Percentiles rank a stretch among this genome's conserved stretches.
Evolutionary conservation across 2,888 invertebrate species (phyloP).

Genomic region (Tethea ocularis): DNA sequence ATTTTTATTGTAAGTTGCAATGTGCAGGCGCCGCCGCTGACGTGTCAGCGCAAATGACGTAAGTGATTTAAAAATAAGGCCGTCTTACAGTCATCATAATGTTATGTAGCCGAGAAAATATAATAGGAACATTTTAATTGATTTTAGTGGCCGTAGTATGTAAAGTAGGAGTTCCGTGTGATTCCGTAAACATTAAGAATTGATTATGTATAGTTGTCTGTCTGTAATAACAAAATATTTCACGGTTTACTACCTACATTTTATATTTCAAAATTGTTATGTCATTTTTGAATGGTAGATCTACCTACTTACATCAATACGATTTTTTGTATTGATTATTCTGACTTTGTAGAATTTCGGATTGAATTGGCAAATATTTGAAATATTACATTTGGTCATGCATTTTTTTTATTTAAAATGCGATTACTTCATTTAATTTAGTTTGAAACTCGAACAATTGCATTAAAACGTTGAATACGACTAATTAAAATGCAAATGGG

Average conservation of each 20-base stretch:
- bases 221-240: no score
- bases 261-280: no score
- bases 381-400: no score
- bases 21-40: neutral
- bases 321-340: no score
- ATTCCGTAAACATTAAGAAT: neutral
- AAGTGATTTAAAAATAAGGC: neutral
- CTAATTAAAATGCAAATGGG: neutral
- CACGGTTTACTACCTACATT: no score
- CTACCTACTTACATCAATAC: no score
- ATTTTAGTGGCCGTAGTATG: no score
- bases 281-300: no score
- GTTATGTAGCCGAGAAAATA: no score
- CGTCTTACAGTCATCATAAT: neutral
- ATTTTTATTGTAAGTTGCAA: neutral
- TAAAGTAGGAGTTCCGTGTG: neutral
- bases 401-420: neutral
- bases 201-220: no score
- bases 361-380: no score
- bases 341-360: no score
- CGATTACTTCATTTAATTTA: neutral
- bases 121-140: neutral
- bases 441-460: constrained; percentile 1
- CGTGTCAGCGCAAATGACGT: neutral
- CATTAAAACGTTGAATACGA: neutral